Conservation (phyloP, 2,888 invertebrate species). For the Erebia palarica region DNA sequence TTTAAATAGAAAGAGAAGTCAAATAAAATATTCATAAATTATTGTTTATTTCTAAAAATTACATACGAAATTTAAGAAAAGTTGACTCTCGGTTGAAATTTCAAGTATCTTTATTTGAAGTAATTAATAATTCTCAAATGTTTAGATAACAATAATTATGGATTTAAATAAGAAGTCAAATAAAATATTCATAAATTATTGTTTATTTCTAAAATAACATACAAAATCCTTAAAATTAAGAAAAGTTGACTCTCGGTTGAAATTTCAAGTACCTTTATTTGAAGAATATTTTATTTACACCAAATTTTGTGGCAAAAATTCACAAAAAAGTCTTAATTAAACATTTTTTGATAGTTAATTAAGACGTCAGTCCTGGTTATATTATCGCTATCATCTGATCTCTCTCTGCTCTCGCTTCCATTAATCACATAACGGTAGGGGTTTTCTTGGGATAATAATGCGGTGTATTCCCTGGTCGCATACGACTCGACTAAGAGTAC, state of each 20-base stretch:
- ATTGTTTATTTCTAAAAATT: conserved; percentile 62
- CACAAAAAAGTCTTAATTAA: background rate
- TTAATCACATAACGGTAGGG: too few species aligned
- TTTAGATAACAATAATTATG: conserved; percentile 25
- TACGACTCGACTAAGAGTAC: too few species aligned
- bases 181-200: conserved; percentile 42
- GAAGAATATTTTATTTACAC: background rate
- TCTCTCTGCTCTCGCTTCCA: too few species aligned
- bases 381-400: too few species aligned
- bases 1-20: conserved; percentile 23
- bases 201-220: conserved; percentile 65
- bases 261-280: background rate
- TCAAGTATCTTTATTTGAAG: background rate
- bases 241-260: background rate
- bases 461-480: too few species aligned
- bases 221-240: conserved; percentile 51
- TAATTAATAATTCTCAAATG: conserved; percentile 12
- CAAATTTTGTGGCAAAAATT: background rate
- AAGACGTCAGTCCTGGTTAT: background rate
- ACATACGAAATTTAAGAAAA: conserved; percentile 52
- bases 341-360: background rate
- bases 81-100: background rate
- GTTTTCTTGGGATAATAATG: too few species aligned
- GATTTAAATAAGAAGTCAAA: conserved; percentile 27
- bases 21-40: conserved; percentile 41